A percentile compares a stretch with the other conserved stretches of the same genome.
These are phyloP conservation scores for Progne subis DNA, from an alignment of 2,113 vertebrate genomes.

Conservation along the genomic window DNA sequence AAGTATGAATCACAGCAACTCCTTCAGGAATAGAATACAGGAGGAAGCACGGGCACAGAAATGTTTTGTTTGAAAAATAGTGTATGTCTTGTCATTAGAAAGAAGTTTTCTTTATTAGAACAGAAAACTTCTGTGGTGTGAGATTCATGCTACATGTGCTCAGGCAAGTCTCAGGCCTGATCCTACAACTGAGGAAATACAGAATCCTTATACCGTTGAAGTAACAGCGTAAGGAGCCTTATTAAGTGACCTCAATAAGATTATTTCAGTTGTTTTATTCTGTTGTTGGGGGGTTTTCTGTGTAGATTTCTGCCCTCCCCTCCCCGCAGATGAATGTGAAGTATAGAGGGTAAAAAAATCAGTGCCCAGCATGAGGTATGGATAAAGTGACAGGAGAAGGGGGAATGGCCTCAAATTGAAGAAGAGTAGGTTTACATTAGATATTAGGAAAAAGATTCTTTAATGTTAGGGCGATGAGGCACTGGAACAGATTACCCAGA, in stretches of 20 bases:
- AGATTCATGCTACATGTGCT: neutral
- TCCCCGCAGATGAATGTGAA: neutral
- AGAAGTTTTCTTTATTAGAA: neutral
- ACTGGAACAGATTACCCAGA: neutral
- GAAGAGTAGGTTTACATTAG: neutral
- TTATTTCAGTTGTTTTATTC: neutral
- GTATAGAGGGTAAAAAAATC: neutral
- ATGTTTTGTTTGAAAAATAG: neutral
- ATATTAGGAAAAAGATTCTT: neutral
- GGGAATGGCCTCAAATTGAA: neutral
- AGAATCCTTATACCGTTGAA: neutral
- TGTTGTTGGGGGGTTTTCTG: neutral
- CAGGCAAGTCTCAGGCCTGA: neutral
- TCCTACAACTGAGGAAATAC: neutral
- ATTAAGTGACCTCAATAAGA: neutral
- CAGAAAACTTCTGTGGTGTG: neutral
- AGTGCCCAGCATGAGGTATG: fast-evolving
- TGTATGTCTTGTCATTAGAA: neutral
- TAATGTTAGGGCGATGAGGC: neutral
- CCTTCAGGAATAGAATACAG: neutral
- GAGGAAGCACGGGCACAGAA: neutral
- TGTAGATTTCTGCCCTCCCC: neutral
- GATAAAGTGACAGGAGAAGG: neutral
- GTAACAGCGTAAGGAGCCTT: neutral
- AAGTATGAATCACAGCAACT: neutral